Evolutionary conservation across 2,113 vertebrate genomes (phyloP).

Genomic region (Dipodomys ordii): DNA sequence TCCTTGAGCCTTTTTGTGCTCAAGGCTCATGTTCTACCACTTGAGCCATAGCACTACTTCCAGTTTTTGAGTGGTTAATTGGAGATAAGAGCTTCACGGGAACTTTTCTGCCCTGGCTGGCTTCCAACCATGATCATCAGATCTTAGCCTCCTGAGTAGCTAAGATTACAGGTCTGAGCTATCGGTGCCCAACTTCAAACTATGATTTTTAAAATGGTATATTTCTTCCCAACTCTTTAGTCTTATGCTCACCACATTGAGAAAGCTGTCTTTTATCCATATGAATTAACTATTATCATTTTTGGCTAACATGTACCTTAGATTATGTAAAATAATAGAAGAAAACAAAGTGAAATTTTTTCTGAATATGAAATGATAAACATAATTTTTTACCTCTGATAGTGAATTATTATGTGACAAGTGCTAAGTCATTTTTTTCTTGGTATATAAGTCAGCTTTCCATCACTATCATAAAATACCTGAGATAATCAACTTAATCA

Average conservation of each 20-base stretch:
- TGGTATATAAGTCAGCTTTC: too few relatives aligned
- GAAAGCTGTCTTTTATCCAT: background rate
- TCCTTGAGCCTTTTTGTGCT: too few relatives aligned
- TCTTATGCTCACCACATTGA: background rate
- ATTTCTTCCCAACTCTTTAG: slow-evolving; percentile 1
- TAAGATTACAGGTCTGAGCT: too few relatives aligned
- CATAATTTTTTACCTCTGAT: slow-evolving; percentile 53
- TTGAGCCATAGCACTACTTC: too few relatives aligned
- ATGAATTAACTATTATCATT: slow-evolving; percentile 6
- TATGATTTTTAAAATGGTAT: background rate
- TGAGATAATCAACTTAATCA: background rate
- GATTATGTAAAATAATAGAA: slow-evolving; percentile 22
- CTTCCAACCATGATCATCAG: too few relatives aligned
- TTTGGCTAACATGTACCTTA: background rate
- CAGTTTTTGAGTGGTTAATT: too few relatives aligned
- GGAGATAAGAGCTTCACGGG: too few relatives aligned
- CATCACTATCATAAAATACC: too few relatives aligned
- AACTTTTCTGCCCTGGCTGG: too few relatives aligned
- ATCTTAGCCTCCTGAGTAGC: too few relatives aligned
- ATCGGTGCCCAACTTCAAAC: too few relatives aligned
- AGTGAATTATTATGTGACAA: background rate
- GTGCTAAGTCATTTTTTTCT: background rate
- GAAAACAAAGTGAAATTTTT: background rate
- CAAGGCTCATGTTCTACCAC: too few relatives aligned
- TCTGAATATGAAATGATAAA: background rate